These are phyloP conservation scores for Stigmatopora argus DNA, from an alignment of 2,113 vertebrate genomes.

Conservation along the genomic window DNA sequence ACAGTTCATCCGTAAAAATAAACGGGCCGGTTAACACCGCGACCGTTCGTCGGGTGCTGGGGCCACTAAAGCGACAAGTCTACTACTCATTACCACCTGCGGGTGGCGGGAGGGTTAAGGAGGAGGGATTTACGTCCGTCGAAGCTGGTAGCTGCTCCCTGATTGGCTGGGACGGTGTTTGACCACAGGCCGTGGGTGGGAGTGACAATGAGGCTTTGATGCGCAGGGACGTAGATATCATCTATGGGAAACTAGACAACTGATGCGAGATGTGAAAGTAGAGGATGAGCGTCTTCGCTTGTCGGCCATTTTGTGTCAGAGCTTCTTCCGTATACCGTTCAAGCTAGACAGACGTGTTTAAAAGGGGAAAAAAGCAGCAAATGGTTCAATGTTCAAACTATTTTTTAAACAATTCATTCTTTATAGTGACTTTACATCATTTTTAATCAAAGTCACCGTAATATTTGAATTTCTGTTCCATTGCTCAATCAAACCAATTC, in stretches of 20 bases:
- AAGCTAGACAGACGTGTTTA: background rate
- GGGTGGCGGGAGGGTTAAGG: background rate
- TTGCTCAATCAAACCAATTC: no score
- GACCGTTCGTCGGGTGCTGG: no score
- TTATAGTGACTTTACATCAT: no score
- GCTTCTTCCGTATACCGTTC: background rate
- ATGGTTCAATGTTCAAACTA: no score
- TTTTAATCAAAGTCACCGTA: no score
- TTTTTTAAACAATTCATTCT: no score
- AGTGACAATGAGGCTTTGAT: background rate
- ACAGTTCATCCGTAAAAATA: background rate
- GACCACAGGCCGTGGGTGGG: constrained; percentile 38
- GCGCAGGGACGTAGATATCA: constrained; percentile 7
- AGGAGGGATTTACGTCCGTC: constrained; percentile 46
- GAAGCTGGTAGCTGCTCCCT: constrained; percentile 22
- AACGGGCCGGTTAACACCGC: background rate
- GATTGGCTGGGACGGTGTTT: constrained; percentile 33
- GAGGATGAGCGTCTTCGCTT: no score
- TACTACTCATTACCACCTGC: constrained; percentile 34
- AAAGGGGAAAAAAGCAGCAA: no score
- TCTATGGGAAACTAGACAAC: no score
- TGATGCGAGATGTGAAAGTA: no score
- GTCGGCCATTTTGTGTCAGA: no score
- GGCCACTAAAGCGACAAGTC: constrained; percentile 6
- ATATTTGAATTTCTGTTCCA: no score